phyloP scores from a whole-genome alignment of 2,113 vertebrate species.

The Labeo rohita region DNA sequence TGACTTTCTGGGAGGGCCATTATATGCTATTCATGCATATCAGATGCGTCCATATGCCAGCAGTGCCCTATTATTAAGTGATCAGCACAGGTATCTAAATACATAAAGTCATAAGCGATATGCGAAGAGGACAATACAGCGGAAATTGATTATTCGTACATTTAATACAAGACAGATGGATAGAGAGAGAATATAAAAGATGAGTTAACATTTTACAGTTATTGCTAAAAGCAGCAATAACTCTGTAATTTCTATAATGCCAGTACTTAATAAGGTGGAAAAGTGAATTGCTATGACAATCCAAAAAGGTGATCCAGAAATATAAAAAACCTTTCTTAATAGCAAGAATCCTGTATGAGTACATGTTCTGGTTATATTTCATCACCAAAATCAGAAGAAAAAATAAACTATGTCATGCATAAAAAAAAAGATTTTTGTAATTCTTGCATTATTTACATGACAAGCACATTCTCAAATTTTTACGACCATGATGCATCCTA shows the following conservation, averaged over 20 bases:
- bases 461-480: neutral
- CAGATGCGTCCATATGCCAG: conserved; percentile 48
- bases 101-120: conserved; percentile 24
- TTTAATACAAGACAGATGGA: neutral
- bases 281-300: neutral
- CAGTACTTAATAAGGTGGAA: neutral
- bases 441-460: neutral
- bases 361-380: too few species aligned
- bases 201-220: neutral
- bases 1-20: conserved; percentile 40
- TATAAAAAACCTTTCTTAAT: neutral
- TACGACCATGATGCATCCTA: neutral
- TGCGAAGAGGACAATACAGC: neutral
- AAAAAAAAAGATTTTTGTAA: neutral
- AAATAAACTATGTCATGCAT: neutral
- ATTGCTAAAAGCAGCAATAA: neutral
- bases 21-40: conserved; percentile 52
- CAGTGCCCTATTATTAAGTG: conserved; percentile 29
- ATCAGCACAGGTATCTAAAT: conserved; percentile 30
- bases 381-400: neutral
- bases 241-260: neutral
- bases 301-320: neutral
- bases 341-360: neutral
- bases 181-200: neutral
- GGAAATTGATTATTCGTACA: neutral